Evolutionary conservation across 2,888 invertebrate species (phyloP).

Genomic region (Spialia ferax): DNA sequence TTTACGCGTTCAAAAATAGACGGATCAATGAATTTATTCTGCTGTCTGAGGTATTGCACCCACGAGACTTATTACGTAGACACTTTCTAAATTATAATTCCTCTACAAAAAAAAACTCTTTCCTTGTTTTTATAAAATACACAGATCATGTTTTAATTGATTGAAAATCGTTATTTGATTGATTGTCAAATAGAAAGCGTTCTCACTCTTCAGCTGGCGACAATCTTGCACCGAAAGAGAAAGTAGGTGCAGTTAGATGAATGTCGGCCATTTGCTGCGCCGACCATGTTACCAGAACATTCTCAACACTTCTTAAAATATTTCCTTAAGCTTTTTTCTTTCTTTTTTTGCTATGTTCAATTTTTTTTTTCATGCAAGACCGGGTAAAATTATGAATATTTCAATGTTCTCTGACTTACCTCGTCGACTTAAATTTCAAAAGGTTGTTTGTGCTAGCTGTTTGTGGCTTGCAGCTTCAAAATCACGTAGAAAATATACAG

Average conservation of each 20-base stretch:
- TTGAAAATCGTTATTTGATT: not conserved
- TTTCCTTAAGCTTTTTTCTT: not conserved
- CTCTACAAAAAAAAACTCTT: no score
- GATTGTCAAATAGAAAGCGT: conserved; percentile 5
- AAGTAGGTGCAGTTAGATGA: conserved; percentile 64
- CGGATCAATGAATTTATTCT: conserved; percentile 26
- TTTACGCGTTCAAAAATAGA: conserved; percentile 22
- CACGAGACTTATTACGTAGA: not conserved
- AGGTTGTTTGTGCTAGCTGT: conserved; percentile 42
- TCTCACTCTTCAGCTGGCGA: conserved; percentile 37
- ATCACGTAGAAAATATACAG: conserved; percentile 48
- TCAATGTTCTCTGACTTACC: conserved; percentile 60
- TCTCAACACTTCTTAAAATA: conserved; percentile 35
- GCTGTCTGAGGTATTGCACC: not conserved
- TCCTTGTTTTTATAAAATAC: no score
- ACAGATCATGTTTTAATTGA: not conserved
- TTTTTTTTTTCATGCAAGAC: conserved; percentile 38
- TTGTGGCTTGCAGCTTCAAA: conserved; percentile 11
- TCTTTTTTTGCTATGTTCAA: not conserved
- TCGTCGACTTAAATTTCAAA: conserved; percentile 52
- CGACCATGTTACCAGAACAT: conserved; percentile 49
- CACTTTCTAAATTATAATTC: not conserved
- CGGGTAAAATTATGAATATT: conserved; percentile 13
- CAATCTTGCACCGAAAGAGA: conserved; percentile 62
- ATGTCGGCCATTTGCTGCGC: conserved; percentile 77